Conservation (phyloP, 1,140 invertebrate genomes). For the Lamellibrachia luymesi region DNA sequence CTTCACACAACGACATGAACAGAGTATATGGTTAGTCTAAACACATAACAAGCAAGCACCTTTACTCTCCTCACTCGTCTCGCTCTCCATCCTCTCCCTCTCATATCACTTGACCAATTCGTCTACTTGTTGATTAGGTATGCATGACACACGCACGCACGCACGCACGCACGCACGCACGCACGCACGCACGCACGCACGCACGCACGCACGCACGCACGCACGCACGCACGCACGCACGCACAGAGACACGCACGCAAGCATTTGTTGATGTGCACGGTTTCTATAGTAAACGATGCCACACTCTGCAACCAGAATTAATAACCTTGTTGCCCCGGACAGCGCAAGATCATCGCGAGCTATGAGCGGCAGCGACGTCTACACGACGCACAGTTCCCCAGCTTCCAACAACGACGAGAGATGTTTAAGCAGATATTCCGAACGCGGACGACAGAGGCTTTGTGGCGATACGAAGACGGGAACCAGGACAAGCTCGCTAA, state of each 20-base stretch:
- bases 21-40: too few relatives aligned
- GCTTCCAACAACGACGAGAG: not conserved
- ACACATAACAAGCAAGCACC: too few relatives aligned
- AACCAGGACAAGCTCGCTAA: not conserved
- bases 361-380: not conserved
- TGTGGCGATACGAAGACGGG: not conserved
- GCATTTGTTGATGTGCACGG: not conserved
- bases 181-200: not conserved
- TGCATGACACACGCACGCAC: not conserved
- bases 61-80: too few relatives aligned
- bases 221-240: conserved; percentile 1
- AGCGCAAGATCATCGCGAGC: conserved; percentile 1
- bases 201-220: not conserved
- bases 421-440: not conserved
- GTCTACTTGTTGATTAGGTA: too few relatives aligned
- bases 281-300: too few relatives aligned
- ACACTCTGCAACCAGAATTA: not conserved
- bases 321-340: not conserved
- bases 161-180: conserved; percentile 11
- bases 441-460: not conserved
- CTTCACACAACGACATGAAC: not conserved
- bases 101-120: too few relatives aligned
- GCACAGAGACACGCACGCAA: not conserved
- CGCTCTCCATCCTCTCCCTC: too few relatives aligned
- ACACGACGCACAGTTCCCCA: not conserved